Evolutionary conservation across 2,888 invertebrate species (phyloP).

Genomic region (Torymus texanus): DNA sequence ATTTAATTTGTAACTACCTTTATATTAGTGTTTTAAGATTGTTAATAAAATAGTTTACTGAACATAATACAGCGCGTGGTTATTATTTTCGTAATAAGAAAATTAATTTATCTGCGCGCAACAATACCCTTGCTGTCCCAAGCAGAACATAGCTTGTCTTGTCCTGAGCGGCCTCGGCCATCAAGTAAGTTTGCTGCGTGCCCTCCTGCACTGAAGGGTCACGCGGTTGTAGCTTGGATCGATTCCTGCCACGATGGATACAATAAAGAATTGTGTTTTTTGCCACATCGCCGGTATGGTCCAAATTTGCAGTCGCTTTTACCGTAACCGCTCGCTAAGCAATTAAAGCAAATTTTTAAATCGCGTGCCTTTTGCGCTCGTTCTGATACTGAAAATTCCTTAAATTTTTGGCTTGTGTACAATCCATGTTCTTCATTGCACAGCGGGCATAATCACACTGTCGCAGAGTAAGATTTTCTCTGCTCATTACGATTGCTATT

Average conservation of each 20-base stretch:
- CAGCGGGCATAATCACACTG: neutral
- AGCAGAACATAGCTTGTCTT: neutral
- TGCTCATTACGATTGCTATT: neutral
- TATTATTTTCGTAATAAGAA: no score
- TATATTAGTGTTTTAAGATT: no score
- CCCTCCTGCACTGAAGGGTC: neutral
- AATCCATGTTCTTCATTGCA: neutral
- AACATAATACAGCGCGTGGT: no score
- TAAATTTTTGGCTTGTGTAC: neutral
- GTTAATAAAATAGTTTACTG: no score
- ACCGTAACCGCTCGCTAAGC: neutral
- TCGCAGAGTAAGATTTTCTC: neutral
- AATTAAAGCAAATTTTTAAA: neutral
- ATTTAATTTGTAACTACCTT: no score
- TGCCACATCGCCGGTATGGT: neutral
- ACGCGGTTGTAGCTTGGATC: neutral
- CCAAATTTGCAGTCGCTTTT: neutral
- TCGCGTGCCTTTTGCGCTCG: neutral
- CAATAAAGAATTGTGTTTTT: neutral
- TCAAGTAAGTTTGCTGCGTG: neutral
- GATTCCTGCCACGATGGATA: neutral
- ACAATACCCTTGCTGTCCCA: neutral
- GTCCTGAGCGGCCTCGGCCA: neutral
- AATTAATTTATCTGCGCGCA: no score
- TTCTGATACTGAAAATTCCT: neutral